A percentile compares a stretch with the other conserved stretches of the same genome.
Conservation (phyloP, 2,113 vertebrate genomes). For the Coreoperca whiteheadi region DNA sequence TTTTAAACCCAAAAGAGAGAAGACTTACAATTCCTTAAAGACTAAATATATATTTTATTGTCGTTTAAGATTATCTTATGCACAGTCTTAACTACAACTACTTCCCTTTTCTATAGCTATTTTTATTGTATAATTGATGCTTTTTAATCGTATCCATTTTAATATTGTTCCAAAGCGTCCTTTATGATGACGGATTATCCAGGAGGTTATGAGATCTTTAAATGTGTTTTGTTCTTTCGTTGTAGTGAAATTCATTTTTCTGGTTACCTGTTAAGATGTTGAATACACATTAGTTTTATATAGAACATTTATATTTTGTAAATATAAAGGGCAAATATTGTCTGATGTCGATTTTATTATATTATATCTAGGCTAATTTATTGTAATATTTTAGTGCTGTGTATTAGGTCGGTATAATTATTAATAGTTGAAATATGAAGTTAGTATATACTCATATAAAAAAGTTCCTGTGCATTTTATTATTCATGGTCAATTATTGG, state of each 20-base stretch:
- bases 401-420: not conserved
- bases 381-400: not conserved
- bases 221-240: not conserved
- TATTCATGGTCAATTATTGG: not conserved
- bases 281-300: not conserved
- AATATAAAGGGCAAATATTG: not conserved
- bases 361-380: not conserved
- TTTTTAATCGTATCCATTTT: not conserved
- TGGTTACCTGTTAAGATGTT: not conserved
- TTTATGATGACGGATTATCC: not conserved
- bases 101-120: not conserved
- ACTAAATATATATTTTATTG: not conserved
- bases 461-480: not conserved
- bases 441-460: not conserved
- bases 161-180: not conserved
- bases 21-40: not conserved
- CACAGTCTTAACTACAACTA: not conserved
- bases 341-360: not conserved
- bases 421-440: not conserved
- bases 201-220: not conserved
- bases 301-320: not conserved
- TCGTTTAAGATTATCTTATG: not conserved
- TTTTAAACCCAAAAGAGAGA: constrained; percentile 62
- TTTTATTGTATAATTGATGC: not conserved
- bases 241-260: not conserved